These are phyloP conservation scores for Florisuga fusca DNA, from an alignment of 2,797 vertebrate species.

Conservation along the genomic window DNA sequence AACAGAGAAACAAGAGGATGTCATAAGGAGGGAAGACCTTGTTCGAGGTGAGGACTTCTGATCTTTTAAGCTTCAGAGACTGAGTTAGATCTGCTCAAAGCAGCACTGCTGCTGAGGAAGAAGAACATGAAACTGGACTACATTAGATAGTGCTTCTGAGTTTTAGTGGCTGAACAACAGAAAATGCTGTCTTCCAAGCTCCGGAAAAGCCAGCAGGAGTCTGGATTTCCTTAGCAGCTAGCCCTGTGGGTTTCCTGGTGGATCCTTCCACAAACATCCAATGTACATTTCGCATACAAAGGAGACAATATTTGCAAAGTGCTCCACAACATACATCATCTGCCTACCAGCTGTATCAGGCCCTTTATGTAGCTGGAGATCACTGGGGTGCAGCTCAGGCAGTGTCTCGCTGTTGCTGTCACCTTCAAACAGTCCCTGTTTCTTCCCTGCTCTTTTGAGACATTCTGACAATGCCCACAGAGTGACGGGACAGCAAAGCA, in stretches of 20 bases:
- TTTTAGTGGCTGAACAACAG: background rate
- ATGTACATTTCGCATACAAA: background rate
- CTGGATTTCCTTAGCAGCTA: background rate
- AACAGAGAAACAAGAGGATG: background rate
- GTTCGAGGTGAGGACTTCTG: background rate
- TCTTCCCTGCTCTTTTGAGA: background rate
- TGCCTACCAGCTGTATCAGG: background rate
- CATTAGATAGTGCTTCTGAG: background rate
- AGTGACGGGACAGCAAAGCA: background rate
- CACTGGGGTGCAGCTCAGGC: background rate
- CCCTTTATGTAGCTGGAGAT: background rate
- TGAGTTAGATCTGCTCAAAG: background rate
- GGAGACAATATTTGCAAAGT: background rate
- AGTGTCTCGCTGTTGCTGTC: background rate
- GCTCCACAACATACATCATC: background rate
- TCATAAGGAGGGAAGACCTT: background rate
- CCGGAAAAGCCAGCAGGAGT: background rate
- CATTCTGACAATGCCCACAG: background rate
- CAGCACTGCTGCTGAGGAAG: background rate
- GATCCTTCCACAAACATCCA: background rate
- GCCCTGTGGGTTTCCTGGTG: background rate
- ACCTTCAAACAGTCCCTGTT: background rate
- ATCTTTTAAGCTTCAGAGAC: background rate
- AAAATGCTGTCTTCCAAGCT: background rate
- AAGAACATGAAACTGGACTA: background rate